Base-by-base conservation (phyloP, 2,797 vertebrate species). In the Betta splendens region DNA sequence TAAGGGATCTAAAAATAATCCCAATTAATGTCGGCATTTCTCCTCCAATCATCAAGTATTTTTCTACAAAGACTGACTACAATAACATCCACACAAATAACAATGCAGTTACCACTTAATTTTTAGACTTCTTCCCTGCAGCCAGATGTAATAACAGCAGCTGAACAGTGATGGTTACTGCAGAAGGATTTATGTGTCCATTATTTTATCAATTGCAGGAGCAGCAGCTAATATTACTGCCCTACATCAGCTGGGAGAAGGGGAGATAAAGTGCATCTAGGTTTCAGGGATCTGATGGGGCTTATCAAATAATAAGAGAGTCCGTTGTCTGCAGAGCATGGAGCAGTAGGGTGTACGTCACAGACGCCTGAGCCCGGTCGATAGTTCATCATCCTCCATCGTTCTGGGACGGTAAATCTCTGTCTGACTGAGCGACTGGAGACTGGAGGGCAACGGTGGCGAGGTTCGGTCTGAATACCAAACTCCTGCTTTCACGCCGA, bases 301-400 rank as follows among this genome's bases (percentile, higher is more conserved):
- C 47, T 58, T 29, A 61, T 78, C 49, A 48, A 57, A 62, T 68
- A 52, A 77, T 62, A 64, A 61, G 64, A 32, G 58, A 64, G 56
- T 57, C 28, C 48, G 64, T 77, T 81, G 72, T 56, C 57, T 3
- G 4, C 57, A 52, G 68, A 61, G 63, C 53, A 80, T 69, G 49
- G 77, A 86, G 79, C 59, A 20, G 9, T 21, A 3, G 55, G 22
- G 61, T 31, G 48, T 22, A 46, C 46, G 36, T 78, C 65, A 59
- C 26, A 31, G 56, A 65, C 49, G 72, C 63, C 67, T 59, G 57
- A 75, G 60, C 67, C 54, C 4, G 75, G 75, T 88, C 81, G 68
- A 86, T 87, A 83, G 70, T 75, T 86, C 85, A 87, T 87, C 83
- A 84, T 83, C 75, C 64, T 74, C 67, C 33, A 56, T 81, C 64